Evolutionary conservation across 2,113 vertebrate genomes (phyloP).

Genomic region (Dermatemys mawii): DNA sequence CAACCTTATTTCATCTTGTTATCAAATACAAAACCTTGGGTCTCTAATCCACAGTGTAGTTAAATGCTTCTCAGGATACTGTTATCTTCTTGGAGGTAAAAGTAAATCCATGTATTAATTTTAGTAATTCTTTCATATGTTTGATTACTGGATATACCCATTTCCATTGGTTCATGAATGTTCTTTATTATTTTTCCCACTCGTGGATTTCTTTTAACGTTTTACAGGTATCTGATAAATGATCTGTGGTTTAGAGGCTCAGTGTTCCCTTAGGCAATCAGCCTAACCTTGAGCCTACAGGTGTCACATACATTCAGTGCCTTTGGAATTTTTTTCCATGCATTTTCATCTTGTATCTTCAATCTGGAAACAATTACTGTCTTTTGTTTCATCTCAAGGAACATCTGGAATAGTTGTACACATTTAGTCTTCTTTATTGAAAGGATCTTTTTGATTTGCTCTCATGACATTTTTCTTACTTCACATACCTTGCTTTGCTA

Average conservation of each 20-base stretch:
- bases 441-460: conserved; percentile 62
- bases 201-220: conserved; percentile 33
- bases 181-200: conserved; percentile 43
- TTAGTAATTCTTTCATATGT: conserved; percentile 27
- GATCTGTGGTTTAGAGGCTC: neutral
- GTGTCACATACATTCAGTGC: conserved; percentile 60
- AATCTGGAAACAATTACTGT: conserved; percentile 53
- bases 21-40: conserved; percentile 43
- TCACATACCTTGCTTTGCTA: conserved; percentile 54
- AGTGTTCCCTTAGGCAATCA: conserved; percentile 30
- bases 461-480: conserved; percentile 62
- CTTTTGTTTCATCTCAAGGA: conserved; percentile 73
- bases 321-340: conserved; percentile 31
- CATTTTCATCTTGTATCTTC: conserved; percentile 62
- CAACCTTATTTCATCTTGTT: conserved; percentile 24
- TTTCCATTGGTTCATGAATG: conserved; percentile 33
- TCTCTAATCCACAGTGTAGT: neutral
- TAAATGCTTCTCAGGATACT: conserved; percentile 18
- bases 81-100: conserved; percentile 49
- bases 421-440: conserved; percentile 58
- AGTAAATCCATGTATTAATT: conserved; percentile 28
- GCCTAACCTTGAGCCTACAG: conserved; percentile 53
- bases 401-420: conserved; percentile 71
- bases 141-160: neutral
- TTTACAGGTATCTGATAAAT: conserved; percentile 42